Evolutionary conservation across 2,113 vertebrate species (phyloP), one percentile per base, ranked within the genome.

Genomic region (Halichoeres trimaculatus): DNA sequence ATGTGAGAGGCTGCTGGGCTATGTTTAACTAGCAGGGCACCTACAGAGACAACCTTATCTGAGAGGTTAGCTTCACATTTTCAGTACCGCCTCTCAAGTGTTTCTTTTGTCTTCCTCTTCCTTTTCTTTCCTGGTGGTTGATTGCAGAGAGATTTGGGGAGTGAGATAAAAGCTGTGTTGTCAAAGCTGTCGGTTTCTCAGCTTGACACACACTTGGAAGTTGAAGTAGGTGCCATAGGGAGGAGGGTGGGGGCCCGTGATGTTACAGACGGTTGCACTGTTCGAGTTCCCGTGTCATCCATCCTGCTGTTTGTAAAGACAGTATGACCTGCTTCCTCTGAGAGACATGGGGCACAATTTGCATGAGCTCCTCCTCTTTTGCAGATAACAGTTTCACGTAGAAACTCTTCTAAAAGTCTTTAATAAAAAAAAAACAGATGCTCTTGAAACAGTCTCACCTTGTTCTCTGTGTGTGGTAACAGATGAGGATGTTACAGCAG

Each of bases 21-120:
- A 89, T 90, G 85, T 91, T 93, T 92, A 92, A 93, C 90, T 87
- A 88, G 86, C 78, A 74, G 88, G 84, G 84, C 88, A 89, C 81
- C 86, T 78, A 77, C 77, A 81, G 76, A 86, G 84, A 67, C 70
- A 75, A 70, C 54, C 72, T 85, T 65, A 72, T 84, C 86, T 78
- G n/a, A 75, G 76, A 80, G 65, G 75, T 66, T 67, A 58, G 41
- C 71, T 72, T 75, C 78, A 45, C 35, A 53, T 61, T 87, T 82
- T 84, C 70, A 86, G 34, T 72, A 75, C 57, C 40, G 72, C 34
- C 68, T 81, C 68, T 84, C 76, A 69, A 73, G 70, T 86, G 64
- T 81, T 80, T n/a, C 54, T 67, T 59, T 74, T 45, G 63, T 67
- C 41, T 51, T n/a, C 45, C n/a, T 20, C 45, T 19, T 48, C 38